Evolutionary conservation across 2,797 vertebrate species (phyloP), one percentile per base, ranked within the genome.

Genomic region (Psittacula derbiana): DNA sequence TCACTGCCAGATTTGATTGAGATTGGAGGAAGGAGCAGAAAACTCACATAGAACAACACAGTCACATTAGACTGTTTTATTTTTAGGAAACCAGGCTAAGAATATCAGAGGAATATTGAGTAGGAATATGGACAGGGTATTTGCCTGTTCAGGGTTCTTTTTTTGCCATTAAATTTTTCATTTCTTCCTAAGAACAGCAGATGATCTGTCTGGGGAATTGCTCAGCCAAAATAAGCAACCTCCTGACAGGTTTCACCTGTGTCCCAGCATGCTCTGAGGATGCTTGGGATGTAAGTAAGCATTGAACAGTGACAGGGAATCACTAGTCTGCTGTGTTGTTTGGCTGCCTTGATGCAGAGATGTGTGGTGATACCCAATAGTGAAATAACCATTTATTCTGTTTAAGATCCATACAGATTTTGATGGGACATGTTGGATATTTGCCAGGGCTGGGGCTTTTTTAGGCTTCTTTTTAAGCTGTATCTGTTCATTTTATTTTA

Each of bases 51-150:
- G 36, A 94, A n/a, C 44, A 44, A 27, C 33, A 66, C 57, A 43
- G 65, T 57, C 10, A 3, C 25, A 16, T 92, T 75, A 58, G 58
- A 15, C 55, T 31, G 55, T 13, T 79, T 66, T 95, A 93, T 92
- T 94, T 96, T 91, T 94, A 92, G 93, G 89, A 88, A 93, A n/a
- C 28, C 18, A 80, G 41, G 75, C 85, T 96, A 94, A 93, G 90
- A 97, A 95, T 95, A 93, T 86, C 43, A 20, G 65, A 62, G 66
- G 53, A 88, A 33, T 95, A 88, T 60, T 70, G 62, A 95, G 66
- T 69, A 75, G 76, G 47, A 95, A 84, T 92, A 79, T 40, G 70
- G 82, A 81, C 23, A 10, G 46, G 31, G 25, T 95, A 70, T 93
- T 88, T 86, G 50, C 50, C 49, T 81, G 53, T n/a, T 94, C 30